Percentiles rank a stretch among this genome's conserved stretches.
These are phyloP conservation scores for Lepus americanus DNA, from an alignment of 2,113 vertebrate genomes.

Conservation along the genomic window DNA sequence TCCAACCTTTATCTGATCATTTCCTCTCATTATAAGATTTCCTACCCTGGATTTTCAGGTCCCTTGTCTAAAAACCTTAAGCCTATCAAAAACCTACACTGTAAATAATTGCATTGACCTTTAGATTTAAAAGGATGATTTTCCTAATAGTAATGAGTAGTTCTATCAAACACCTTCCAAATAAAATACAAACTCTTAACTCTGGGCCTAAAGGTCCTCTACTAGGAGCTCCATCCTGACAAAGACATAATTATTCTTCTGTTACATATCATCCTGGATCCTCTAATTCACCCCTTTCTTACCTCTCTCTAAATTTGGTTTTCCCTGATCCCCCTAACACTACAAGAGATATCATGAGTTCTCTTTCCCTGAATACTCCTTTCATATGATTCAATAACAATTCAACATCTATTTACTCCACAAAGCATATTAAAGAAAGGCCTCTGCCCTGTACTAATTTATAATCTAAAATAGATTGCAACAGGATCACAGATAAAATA, in stretches of 20 bases:
- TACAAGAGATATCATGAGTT: background rate
- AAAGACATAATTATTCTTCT: background rate
- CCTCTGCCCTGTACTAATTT: background rate
- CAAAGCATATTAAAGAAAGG: slow-evolving; percentile 2
- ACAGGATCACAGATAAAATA: background rate
- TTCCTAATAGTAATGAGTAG: slow-evolving; percentile 23
- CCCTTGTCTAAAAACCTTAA: slow-evolving; percentile 34
- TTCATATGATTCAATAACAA: slow-evolving; percentile 1
- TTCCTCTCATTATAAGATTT: slow-evolving; percentile 54
- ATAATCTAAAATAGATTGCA: slow-evolving; percentile 26
- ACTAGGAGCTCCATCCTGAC: background rate
- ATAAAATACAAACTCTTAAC: slow-evolving; percentile 56
- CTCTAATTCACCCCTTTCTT: slow-evolving; percentile 36
- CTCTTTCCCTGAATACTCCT: background rate
- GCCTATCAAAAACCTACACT: slow-evolving; percentile 21
- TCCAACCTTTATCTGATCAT: slow-evolving; percentile 49
- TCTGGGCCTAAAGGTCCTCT: slow-evolving; percentile 18
- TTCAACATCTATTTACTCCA: slow-evolving; percentile 34
- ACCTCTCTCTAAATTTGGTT: slow-evolving; percentile 3
- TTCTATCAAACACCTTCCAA: slow-evolving; percentile 41
- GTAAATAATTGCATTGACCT: slow-evolving; percentile 50
- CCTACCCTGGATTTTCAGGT: slow-evolving; percentile 40
- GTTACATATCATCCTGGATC: background rate
- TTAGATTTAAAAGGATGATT: slow-evolving; percentile 59
- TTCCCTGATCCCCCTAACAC: background rate